phyloP scores from a whole-genome alignment of 2,888 invertebrate genomes.

The Chalcis sispes region DNA sequence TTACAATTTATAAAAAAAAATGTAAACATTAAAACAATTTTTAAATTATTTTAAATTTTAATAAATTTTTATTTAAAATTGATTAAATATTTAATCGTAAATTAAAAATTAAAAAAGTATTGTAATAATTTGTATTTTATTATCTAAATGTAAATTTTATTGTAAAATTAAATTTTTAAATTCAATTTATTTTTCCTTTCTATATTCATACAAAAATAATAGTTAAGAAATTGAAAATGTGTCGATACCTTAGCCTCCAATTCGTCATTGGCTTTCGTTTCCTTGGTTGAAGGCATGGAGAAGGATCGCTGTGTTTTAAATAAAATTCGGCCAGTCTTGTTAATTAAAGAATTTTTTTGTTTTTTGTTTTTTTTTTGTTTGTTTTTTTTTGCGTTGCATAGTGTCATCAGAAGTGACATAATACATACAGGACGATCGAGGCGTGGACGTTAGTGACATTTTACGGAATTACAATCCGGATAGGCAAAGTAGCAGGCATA shows the following conservation, averaged over 20 bases:
- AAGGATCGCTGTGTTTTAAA: conserved; percentile 95
- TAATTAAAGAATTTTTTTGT: conserved; percentile 66
- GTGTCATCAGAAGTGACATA: conserved; percentile 62
- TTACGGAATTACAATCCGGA: conserved; percentile 62
- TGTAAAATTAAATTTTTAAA: too few relatives aligned
- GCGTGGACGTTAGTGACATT: conserved; percentile 62
- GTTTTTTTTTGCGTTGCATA: conserved; percentile 77
- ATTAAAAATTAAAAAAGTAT: neutral
- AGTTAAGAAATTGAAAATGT: too few relatives aligned
- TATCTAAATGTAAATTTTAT: neutral
- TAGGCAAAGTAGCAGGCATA: conserved; percentile 64
- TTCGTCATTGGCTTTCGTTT: conserved; percentile 78
- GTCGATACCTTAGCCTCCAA: conserved; percentile 68
- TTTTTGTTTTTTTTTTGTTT: neutral
- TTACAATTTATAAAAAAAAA: neutral
- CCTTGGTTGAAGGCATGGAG: conserved; percentile 94
- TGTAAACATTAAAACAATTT: neutral
- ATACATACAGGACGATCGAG: conserved; percentile 64
- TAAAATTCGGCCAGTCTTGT: conserved; percentile 78
- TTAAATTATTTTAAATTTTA: too few relatives aligned
- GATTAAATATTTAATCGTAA: neutral
- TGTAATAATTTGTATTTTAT: neutral
- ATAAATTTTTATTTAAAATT: too few relatives aligned
- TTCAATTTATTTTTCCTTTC: too few relatives aligned
- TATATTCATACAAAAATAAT: too few relatives aligned